phyloP scores from a whole-genome alignment of 2,888 invertebrate species.

The Oeneis ivallda region DNA sequence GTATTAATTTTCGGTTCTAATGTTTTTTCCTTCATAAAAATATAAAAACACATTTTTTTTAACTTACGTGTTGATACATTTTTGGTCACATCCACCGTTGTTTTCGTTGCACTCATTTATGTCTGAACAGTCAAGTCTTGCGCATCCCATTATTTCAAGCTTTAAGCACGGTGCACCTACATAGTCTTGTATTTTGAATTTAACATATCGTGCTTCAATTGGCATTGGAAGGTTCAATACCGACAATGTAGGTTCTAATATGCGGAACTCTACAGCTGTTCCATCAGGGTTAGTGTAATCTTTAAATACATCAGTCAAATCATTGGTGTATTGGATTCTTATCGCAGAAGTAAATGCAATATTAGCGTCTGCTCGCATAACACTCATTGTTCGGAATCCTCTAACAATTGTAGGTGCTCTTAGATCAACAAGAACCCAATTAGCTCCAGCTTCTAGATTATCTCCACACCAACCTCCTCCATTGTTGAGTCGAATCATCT shows the following conservation, averaged over 20 bases:
- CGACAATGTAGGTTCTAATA: constrained; percentile 94
- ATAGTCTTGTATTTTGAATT: constrained; percentile 93
- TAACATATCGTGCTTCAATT: constrained; percentile 93
- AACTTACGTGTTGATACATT: constrained; percentile 89
- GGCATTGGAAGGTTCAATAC: constrained; percentile 94
- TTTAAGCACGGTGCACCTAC: constrained; percentile 94
- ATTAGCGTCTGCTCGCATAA: constrained; percentile 89
- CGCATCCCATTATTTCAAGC: constrained; percentile 96
- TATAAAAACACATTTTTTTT: background rate
- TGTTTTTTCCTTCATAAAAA: background rate
- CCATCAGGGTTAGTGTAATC: constrained; percentile 97
- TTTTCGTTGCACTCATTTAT: constrained; percentile 92
- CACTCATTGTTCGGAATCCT: constrained; percentile 95
- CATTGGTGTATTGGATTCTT: constrained; percentile 92
- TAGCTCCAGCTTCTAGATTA: constrained; percentile 91
- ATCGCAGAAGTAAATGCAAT: constrained; percentile 95
- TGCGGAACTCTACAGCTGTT: constrained; percentile 95
- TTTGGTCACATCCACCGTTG: constrained; percentile 96
- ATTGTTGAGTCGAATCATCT: constrained; percentile 90
- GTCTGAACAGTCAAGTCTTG: constrained; percentile 93
- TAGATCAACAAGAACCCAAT: constrained; percentile 93
- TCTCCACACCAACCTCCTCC: constrained; percentile 95
- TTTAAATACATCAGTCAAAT: constrained; percentile 93
- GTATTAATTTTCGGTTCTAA: background rate
- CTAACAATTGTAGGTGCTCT: constrained; percentile 93